Evolutionary conservation across 2,113 vertebrate species (phyloP), one percentile per base, ranked within the genome.

Genomic region (Cyanoderma ruficeps): DNA sequence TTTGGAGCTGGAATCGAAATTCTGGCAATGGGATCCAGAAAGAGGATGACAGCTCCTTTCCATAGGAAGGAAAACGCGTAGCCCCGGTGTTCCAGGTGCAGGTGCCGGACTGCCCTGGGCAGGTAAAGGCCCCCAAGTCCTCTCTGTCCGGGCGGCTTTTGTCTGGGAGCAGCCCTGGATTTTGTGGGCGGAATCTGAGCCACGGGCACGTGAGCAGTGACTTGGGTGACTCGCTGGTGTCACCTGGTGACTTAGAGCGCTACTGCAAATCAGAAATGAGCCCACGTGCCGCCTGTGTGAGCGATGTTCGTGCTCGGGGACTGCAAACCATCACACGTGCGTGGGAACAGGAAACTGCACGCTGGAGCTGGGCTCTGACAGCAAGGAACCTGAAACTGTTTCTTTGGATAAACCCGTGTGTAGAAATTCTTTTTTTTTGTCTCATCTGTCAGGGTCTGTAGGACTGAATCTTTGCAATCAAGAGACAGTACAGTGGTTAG

Each of bases 231-330:
- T 87, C 83, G 33, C 72, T 19, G 2, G 55, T 52, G 83, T 11
- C 72, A 19, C 64, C 84, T 61, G 74, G 47, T 61, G 74, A 15
- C 47, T 28, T 0, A 0, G 5, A 77, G 72, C 37, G 27, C 63
- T 19, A 15, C 72, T 52, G 63, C 83, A 60, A 5, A 68, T 0
- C 18, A 10, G 39, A 10, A 37, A 28, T 2, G 21, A 77, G 33
- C 44, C 44, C 37, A 0, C 3, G 19, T 0, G 42, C 49, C 6
- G 41, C 6, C 3, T 14, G 16, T 7, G 35, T 52, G 3, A 1
- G 28, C 7, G 61, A 31, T 8, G 0, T 6, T 16, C 1, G 25
- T 27, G 44, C 53, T 52, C 53, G 4, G 33, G 0, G 2, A 2
- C 46, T 44, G 63, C 83, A 11, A 52, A 39, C 31, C 37, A 37